A percentile compares a stretch with the other conserved stretches of the same genome.
These are phyloP conservation scores for Monochamus alternatus DNA, from an alignment of 2,888 invertebrate genomes.

Conservation along the genomic window DNA sequence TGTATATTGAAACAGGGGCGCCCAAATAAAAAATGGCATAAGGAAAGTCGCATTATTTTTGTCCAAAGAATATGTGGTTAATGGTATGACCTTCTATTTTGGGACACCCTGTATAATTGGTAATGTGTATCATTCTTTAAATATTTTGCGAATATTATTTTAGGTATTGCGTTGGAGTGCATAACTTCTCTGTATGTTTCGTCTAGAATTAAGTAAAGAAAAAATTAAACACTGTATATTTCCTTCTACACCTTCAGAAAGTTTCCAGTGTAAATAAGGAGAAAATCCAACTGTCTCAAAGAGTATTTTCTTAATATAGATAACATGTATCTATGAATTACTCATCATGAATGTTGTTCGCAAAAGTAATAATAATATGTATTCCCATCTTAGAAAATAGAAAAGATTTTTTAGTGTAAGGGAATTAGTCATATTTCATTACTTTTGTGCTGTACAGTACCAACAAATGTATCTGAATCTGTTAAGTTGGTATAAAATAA, in stretches of 20 bases:
- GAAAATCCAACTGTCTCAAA: neutral
- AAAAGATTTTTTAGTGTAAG: neutral
- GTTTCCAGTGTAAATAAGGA: neutral
- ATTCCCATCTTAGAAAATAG: neutral
- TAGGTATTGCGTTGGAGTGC: no score
- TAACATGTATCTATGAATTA: neutral
- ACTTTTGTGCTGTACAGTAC: neutral
- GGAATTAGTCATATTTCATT: constrained; percentile 1
- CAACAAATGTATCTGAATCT: constrained; percentile 18
- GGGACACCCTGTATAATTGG: no score
- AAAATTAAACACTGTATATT: neutral
- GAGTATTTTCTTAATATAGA: neutral
- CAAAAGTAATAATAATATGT: neutral
- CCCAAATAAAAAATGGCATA: no score
- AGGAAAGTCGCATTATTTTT: no score
- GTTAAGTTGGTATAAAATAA: constrained; percentile 32
- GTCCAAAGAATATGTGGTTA: no score
- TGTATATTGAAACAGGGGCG: no score
- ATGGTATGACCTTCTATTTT: no score
- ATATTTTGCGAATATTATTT: no score
- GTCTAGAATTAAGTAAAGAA: no score
- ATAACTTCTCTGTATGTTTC: no score
- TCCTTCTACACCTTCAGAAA: neutral
- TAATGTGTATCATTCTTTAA: no score
- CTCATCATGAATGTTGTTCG: neutral